A percentile compares a stretch with the other conserved stretches of the same genome.
These are phyloP conservation scores for Bombus sylvicola DNA, from an alignment of 1,140 invertebrate genomes.

Conservation along the genomic window DNA sequence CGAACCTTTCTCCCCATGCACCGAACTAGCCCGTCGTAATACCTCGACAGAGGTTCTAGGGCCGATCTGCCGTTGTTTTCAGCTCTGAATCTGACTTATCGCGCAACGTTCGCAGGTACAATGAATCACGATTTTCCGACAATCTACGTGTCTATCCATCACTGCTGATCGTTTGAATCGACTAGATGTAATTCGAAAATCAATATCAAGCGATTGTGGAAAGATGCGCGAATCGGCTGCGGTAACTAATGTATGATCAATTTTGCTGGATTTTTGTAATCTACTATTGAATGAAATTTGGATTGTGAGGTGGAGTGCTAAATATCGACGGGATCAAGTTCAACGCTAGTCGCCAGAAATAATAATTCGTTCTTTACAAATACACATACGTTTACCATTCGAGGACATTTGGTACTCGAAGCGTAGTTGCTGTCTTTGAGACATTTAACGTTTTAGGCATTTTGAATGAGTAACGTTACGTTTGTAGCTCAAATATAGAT, in stretches of 20 bases:
- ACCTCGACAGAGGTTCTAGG: background rate
- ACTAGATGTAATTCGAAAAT: constrained; percentile 6
- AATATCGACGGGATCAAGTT: too few relatives aligned
- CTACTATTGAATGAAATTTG: too few relatives aligned
- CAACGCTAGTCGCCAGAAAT: too few relatives aligned
- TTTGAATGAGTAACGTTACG: too few relatives aligned
- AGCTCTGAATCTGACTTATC: constrained; percentile 12
- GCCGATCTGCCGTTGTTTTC: background rate
- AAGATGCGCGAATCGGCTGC: background rate
- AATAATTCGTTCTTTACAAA: too few relatives aligned
- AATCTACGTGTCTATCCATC: background rate
- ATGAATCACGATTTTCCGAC: background rate
- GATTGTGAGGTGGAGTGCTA: too few relatives aligned
- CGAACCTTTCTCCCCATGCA: constrained; percentile 23
- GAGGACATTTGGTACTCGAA: too few relatives aligned
- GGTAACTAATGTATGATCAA: background rate
- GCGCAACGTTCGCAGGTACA: background rate
- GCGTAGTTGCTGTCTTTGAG: too few relatives aligned
- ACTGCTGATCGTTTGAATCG: background rate
- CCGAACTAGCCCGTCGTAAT: background rate
- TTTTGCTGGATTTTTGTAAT: background rate
- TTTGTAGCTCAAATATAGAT: too few relatives aligned
- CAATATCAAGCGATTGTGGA: background rate
- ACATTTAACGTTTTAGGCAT: too few relatives aligned
- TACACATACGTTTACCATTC: too few relatives aligned